Evolutionary conservation across 2,888 invertebrate genomes (phyloP).

Genomic region (Ennomos fuscantarius): DNA sequence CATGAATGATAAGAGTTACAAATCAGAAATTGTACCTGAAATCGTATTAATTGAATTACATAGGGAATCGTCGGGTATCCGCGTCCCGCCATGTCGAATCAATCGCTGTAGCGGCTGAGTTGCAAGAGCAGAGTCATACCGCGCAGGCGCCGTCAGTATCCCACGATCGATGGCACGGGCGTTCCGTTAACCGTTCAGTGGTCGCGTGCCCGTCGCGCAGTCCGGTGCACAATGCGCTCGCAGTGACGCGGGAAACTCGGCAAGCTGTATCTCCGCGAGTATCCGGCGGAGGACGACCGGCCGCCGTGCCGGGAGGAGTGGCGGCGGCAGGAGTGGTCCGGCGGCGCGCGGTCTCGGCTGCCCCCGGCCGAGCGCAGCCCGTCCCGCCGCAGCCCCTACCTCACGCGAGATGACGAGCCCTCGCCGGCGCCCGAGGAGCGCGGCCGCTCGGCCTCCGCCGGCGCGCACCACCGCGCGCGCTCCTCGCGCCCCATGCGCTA

Average conservation of each 20-base stretch:
- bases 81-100: constrained; percentile 42
- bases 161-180: constrained; percentile 69
- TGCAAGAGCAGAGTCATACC: constrained; percentile 54
- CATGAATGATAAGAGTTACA: constrained; percentile 11
- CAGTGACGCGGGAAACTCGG: constrained; percentile 80
- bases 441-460: constrained; percentile 89
- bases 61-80: constrained; percentile 6
- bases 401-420: constrained; percentile 92
- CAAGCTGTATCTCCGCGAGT: constrained; percentile 85
- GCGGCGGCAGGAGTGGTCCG: constrained; percentile 81
- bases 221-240: constrained; percentile 73
- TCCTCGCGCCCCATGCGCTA: constrained; percentile 91
- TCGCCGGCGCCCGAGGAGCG: constrained; percentile 93
- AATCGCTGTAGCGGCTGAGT: constrained; percentile 64
- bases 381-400: constrained; percentile 92
- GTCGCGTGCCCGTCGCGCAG: constrained; percentile 80
- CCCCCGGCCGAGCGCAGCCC: constrained; percentile 96
- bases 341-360: constrained; percentile 86
- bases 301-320: constrained; percentile 81
- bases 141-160: constrained; percentile 52
- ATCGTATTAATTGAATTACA: constrained; percentile 27
- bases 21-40: constrained; percentile 8
- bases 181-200: constrained; percentile 74
- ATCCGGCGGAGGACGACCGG: constrained; percentile 84
- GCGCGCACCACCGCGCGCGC: constrained; percentile 91